These are phyloP conservation scores for Creontiades dilutus DNA, from an alignment of 2,888 invertebrate species.

Conservation along the genomic window DNA sequence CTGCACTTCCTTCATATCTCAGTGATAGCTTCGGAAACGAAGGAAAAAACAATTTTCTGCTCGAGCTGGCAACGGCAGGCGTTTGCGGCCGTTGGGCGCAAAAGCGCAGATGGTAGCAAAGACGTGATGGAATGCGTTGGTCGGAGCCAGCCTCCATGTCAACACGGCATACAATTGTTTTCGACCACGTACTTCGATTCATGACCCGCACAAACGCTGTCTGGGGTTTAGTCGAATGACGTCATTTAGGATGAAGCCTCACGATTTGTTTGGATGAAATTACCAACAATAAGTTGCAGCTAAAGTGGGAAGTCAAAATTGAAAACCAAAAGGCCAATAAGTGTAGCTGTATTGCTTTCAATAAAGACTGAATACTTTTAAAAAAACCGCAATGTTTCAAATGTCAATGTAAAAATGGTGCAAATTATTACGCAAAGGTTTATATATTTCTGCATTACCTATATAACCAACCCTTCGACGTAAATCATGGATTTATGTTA, in stretches of 20 bases:
- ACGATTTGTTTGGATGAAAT: not conserved
- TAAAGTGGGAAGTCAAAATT: no score
- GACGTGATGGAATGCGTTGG: constrained; percentile 31
- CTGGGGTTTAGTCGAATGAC: not conserved
- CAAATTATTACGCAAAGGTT: no score
- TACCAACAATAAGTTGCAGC: no score
- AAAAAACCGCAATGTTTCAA: no score
- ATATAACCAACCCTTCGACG: no score
- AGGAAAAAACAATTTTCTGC: not conserved
- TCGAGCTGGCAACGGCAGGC: not conserved
- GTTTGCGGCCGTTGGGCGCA: not conserved
- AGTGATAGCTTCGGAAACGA: not conserved
- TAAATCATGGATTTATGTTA: no score
- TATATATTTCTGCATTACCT: no score
- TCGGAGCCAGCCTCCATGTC: not conserved
- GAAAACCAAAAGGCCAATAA: no score
- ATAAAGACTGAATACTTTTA: no score
- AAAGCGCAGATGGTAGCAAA: constrained; percentile 18
- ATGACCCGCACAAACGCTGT: not conserved
- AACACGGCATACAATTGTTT: constrained; percentile 15
- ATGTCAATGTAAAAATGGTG: no score
- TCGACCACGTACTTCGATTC: not conserved
- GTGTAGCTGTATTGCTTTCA: no score
- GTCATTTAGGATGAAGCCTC: not conserved
- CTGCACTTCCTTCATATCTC: no score